Conservation (phyloP, 2,113 vertebrate genomes). For the Alethe diademata region DNA sequence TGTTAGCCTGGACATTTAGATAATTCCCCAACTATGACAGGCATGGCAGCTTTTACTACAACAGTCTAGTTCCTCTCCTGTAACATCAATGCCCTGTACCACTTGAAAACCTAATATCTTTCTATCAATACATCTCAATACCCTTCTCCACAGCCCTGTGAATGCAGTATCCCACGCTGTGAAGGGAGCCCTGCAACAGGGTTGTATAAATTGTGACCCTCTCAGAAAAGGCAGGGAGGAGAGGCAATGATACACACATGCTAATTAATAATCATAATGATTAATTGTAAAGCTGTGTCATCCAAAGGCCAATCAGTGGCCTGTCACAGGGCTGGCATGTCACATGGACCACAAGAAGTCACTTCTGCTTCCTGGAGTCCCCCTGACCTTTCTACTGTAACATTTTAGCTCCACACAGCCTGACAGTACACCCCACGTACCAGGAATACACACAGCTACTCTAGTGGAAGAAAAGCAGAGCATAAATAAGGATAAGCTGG, state of each 20-base stretch:
- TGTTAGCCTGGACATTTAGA: neutral
- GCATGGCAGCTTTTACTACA: neutral
- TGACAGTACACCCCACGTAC: rapidly evolving
- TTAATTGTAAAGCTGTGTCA: neutral
- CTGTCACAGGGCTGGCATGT: neutral
- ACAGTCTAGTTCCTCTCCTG: neutral
- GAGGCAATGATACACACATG: neutral
- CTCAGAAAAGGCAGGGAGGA: neutral
- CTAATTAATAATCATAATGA: neutral
- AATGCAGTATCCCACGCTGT: neutral
- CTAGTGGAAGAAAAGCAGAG: neutral
- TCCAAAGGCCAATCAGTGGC: neutral
- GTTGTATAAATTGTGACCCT: neutral
- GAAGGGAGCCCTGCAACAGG: neutral
- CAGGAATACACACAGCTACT: neutral
- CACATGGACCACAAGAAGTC: neutral
- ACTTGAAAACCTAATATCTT: neutral
- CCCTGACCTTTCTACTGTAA: rapidly evolving
- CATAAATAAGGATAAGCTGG: neutral
- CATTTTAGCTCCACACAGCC: neutral
- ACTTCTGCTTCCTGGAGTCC: neutral
- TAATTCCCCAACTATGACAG: neutral
- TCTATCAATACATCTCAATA: neutral
- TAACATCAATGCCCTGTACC: neutral
- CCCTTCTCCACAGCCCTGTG: neutral